Percentiles rank a stretch among this genome's conserved stretches.
These are phyloP conservation scores for Agrotis puta DNA, from an alignment of 2,888 invertebrate species.

Conservation along the genomic window DNA sequence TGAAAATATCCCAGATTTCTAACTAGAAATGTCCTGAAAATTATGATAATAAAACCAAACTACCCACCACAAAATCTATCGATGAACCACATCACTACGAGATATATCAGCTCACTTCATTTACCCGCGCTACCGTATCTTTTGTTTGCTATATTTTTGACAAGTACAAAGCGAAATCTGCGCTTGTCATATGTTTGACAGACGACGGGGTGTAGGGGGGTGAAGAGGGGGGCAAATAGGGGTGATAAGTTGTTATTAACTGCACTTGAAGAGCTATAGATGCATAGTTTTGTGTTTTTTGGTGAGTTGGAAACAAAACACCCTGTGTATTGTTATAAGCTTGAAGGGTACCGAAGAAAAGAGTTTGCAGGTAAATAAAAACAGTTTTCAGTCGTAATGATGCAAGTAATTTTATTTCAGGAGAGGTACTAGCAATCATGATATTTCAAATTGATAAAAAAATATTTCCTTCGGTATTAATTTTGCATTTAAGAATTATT, in stretches of 20 bases:
- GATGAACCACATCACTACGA: conserved; percentile 79
- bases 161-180: conserved; percentile 91
- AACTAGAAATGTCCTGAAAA: not conserved
- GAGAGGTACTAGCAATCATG: accelerated
- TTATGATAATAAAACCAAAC: conserved; percentile 11
- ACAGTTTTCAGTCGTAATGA: not conserved
- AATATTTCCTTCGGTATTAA: too few relatives aligned
- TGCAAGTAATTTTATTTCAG: not conserved
- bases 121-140: conserved; percentile 88
- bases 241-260: conserved; percentile 89
- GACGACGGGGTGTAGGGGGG: conserved; percentile 74
- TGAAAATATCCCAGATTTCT: too few relatives aligned
- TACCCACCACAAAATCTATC: conserved; percentile 53
- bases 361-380: conserved; percentile 12
- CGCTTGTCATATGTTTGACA: conserved; percentile 90
- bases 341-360: conserved; percentile 26
- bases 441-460: too few relatives aligned
- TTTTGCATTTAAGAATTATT: too few relatives aligned
- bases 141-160: conserved; percentile 91
- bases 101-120: conserved; percentile 91
- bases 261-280: conserved; percentile 83
- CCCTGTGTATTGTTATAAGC: conserved; percentile 15
- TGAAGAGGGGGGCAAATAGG: conserved; percentile 65
- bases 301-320: conserved; percentile 37
- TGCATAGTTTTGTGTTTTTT: conserved; percentile 59